phyloP scores from a whole-genome alignment of 2,797 vertebrate species.

The Capromys pilorides region DNA sequence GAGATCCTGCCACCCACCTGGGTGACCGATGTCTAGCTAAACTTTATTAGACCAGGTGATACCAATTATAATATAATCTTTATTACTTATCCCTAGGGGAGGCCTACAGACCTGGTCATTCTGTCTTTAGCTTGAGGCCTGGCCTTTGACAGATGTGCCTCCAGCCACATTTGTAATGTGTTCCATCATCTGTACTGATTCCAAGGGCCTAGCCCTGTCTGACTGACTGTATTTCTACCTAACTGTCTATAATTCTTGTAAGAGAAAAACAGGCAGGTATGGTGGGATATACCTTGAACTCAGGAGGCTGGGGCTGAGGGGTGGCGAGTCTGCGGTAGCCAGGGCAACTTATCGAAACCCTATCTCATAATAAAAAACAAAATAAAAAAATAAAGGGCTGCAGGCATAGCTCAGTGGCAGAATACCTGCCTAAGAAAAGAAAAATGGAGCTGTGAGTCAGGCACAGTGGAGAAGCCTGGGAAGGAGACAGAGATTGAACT shows the following conservation, averaged over 20 bases:
- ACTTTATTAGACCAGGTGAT: not conserved
- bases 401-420: not conserved
- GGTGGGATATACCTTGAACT: not conserved
- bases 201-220: not conserved
- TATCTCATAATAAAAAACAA: not conserved
- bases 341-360: not conserved
- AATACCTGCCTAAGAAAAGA: not conserved
- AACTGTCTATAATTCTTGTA: not conserved
- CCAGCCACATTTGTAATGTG: not conserved
- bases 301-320: not conserved
- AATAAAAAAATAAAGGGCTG: not conserved
- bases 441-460: not conserved
- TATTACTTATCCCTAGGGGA: not conserved
- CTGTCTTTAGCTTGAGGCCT: not conserved
- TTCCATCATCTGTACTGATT: not conserved
- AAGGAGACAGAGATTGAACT: not conserved
- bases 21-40: not conserved
- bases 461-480: not conserved
- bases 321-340: no score
- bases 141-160: not conserved
- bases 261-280: not conserved
- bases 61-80: not conserved
- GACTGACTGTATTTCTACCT: not conserved
- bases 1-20: not conserved
- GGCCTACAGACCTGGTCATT: not conserved